Evolutionary conservation across 2,113 vertebrate species (phyloP), one percentile per base, ranked within the genome.

Genomic region (Perognathus longimembris): DNA sequence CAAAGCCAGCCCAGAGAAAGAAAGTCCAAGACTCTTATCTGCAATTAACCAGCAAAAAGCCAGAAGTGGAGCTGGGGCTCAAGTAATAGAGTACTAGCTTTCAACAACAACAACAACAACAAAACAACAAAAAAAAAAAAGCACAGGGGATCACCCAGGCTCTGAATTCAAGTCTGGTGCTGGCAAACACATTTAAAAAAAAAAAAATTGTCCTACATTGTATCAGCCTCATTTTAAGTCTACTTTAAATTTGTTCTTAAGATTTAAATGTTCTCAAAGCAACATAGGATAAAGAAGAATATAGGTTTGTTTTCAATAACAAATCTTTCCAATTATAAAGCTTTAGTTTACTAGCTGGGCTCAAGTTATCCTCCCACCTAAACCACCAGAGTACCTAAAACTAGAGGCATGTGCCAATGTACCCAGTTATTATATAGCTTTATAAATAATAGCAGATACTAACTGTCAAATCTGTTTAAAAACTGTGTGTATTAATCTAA

Each of bases 261-360:
- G 32, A 76, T 81, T 88, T 78, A 81, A 69, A 28, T 42, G n/a
- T n/a, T n/a, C n/a, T n/a, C n/a, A n/a, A n/a, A n/a, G n/a, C n/a
- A n/a, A n/a, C n/a, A n/a, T n/a, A n/a, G 24, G 22, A 80, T 75
- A 90, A 89, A 67, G 21, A 74, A 54, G 40, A 32, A n/a, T 63
- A 92, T 40, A 73, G 85, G 32, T 83, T 83, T 77, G 77, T 85
- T 90, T 90, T 74, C 82, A 77, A 17, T n/a, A n/a, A n/a, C n/a
- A 90, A 93, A 42, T 54, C 73, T 66, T 85, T 93, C 70, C 78
- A 75, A 85, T 75, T 85, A 69, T 61, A 75, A 4, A 85, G 34
- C 42, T 82, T 42, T 91, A 38, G 57, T 70, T 84, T 84, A 32
- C 11, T 45, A 45, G 26, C 66, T 38, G 45, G 32, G 67, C n/a